Base-by-base conservation (phyloP, 1,140 invertebrate genomes). In the Odontomachus brunneus region DNA sequence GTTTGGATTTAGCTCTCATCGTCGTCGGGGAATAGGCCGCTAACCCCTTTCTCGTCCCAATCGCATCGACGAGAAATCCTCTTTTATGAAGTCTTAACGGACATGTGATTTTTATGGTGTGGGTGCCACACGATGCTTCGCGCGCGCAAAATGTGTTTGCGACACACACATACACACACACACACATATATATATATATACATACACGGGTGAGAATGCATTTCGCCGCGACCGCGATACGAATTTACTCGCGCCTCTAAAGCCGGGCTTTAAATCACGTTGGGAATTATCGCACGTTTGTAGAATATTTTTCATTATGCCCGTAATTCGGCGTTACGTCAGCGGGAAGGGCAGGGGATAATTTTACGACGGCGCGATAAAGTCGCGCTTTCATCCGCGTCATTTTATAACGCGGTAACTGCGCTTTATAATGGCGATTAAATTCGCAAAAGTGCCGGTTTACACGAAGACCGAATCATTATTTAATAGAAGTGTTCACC, bases 41-140 rank as follows among this genome's bases (percentile, higher is more conserved):
- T 55, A 55, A 67, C 48, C 15, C 26, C 9, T 24, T 49, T 53
- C 49, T 2, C 19, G 22, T 12, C 9, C 22, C 74, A 22, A 57
- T 57, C 26, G 26, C 44, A 22, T 69, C 5, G 49, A 38, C 12
- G 26, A 63, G 63, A 80, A 80, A 69, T 57, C 65, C 65, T 71
- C 65, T 80, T 69, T 80, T 59, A 71, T 80, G 51, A 71, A 69
- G 65, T 71, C 65, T 80, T 59, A 80, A 59, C 53, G 22, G 24
- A 80, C 51, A 14, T 17, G 51, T 71, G 38, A 67, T 33, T 78
- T 71, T 80, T 69, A 80, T 19, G 22, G 19, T n/a, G 22, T 19
- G 15, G 26, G 15, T 44, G 48, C 26, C 14, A 17, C 29, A 48
- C 38, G 5, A 33, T n/a, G n/a, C n/a, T n/a, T 24, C 14, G 74